Percentiles rank a stretch among this genome's conserved stretches.
phyloP scores from a whole-genome alignment of 2,888 invertebrate genomes.

The Sialis fuliginosa region DNA sequence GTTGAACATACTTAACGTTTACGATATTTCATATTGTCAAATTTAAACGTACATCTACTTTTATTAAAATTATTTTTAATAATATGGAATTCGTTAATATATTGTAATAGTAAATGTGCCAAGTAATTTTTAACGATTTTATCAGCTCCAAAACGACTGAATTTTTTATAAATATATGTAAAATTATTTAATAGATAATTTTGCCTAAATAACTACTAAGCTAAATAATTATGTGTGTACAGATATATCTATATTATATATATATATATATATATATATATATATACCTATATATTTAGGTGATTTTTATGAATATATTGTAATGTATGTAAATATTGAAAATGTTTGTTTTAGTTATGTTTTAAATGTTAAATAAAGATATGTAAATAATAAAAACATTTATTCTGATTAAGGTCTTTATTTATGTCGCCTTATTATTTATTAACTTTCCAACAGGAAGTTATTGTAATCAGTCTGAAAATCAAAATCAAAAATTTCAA shows the following conservation, averaged over 20 bases:
- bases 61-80: too few relatives aligned
- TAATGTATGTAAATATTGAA: constrained; percentile 2
- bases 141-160: background rate
- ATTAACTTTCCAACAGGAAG: too few relatives aligned
- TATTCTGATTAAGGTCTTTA: too few relatives aligned
- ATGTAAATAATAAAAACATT: background rate
- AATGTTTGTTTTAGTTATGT: background rate
- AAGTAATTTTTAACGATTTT: background rate
- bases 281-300: constrained; percentile 2
- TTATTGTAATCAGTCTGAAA: too few relatives aligned
- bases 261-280: background rate
- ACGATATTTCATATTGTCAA: too few relatives aligned
- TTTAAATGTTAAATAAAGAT: background rate
- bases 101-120: too few relatives aligned
- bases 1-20: too few relatives aligned
- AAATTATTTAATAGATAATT: background rate
- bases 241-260: background rate
- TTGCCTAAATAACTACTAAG: background rate
- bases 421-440: too few relatives aligned
- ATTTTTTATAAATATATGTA: background rate
- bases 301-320: constrained; percentile 3
- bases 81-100: too few relatives aligned
- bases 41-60: too few relatives aligned
- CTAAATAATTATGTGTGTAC: background rate
- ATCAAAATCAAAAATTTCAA: too few relatives aligned